Base-by-base conservation (phyloP, 1,140 invertebrate species). In the Bombus pyrosoma region DNA sequence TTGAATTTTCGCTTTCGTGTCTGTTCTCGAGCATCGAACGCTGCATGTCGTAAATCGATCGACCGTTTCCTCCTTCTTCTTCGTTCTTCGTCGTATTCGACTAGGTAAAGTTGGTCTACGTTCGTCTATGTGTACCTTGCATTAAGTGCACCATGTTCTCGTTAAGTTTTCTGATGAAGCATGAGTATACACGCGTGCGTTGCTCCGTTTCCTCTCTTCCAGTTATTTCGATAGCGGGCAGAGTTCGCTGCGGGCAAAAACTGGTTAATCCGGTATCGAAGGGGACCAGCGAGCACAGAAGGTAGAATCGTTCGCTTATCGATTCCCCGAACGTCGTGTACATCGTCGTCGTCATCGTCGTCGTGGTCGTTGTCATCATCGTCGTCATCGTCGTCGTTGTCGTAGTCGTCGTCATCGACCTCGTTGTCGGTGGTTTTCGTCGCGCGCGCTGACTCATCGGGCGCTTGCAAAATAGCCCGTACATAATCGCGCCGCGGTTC, bases 241-340 rank as follows among this genome's bases (percentile, higher is more conserved):
- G n/a, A 15, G 57, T 79, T 79, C 76, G 59, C 41, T 39, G 47
- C 76, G 15, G 28, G 57, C 53, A 64, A 57, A 85, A 85, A 85
- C 83, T 85, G 77, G 83, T 85, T 62, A 64, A 85, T 80, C 83
- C 83, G 77, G 83, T 85, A 80, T 79, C 76, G 47, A 39, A 5
- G 41, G 25, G 43, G 34, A 22, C 12, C 13, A 39, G 66, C 9
- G 2, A n/a, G 47, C 4, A 39, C 43, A 37, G 37, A 43, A 37
- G 73, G 43, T 62, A 32, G 68, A 72, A 74, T 57, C 74, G 85
- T 77, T 77, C 76, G 68, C 77, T 86, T 86, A 83, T 86, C 87
- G 80, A 78, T 76, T 47, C 62, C 25, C 22, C 22, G 34, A 39
- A 39, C 37, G 69, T 71, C 39, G 69, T 71, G 25, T 25, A 15